Conservation (phyloP, 2,797 vertebrate species). For the Cossypha caffra region DNA sequence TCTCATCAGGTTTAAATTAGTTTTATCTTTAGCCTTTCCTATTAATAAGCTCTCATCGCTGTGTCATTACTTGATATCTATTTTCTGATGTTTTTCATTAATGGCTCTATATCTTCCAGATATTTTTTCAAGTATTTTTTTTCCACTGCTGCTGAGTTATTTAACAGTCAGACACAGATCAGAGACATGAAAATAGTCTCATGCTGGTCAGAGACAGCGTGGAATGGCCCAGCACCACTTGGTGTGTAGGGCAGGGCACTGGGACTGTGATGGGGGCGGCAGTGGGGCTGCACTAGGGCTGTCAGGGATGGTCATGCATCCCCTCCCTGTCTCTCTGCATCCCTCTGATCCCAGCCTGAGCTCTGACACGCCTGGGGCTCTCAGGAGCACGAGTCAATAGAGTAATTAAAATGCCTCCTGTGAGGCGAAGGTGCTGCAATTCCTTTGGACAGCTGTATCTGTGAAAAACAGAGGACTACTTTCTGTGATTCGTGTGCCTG, state of each 20-base stretch:
- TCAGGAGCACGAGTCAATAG: not conserved
- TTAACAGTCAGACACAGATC: not conserved
- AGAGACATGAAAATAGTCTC: not conserved
- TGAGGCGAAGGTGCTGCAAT: not conserved
- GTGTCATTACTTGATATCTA: conserved; percentile 38
- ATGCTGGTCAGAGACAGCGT: rapidly evolving
- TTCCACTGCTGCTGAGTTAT: not conserved
- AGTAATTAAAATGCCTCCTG: not conserved
- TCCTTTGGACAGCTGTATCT: not conserved
- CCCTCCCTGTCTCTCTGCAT: not conserved
- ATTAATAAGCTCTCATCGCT: not conserved
- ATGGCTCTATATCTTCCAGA: not conserved
- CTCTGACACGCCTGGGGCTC: not conserved
- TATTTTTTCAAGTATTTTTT: not conserved
- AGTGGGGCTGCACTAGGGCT: not conserved
- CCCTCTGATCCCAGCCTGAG: not conserved
- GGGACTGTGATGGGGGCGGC: not conserved
- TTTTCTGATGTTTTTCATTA: conserved; percentile 41
- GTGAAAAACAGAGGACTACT: not conserved
- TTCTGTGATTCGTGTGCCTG: not conserved
- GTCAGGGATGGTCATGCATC: rapidly evolving
- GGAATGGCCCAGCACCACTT: not conserved
- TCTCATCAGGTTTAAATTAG: conserved; percentile 59
- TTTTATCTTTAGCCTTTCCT: conserved; percentile 57
- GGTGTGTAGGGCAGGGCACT: rapidly evolving